These are phyloP conservation scores for Spinus olivaceus DNA, from an alignment of 2,797 vertebrate species.

Conservation along the genomic window DNA sequence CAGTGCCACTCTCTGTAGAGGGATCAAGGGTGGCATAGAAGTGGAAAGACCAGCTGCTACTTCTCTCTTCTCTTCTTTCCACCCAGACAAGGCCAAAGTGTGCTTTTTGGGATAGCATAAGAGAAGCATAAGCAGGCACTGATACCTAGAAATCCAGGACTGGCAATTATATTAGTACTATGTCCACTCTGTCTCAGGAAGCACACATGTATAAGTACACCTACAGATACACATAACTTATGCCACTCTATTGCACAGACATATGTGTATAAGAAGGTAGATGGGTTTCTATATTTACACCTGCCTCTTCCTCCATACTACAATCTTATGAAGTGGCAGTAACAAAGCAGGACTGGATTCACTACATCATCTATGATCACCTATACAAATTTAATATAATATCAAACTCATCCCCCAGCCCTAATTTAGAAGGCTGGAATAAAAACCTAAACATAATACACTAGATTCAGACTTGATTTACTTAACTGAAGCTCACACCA, in stretches of 20 bases:
- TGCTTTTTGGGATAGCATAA: not conserved
- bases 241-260: not conserved
- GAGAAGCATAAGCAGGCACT: not conserved
- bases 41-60: not conserved
- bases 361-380: not conserved
- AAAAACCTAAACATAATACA: not conserved
- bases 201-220: not conserved
- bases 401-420: not conserved
- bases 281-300: not conserved
- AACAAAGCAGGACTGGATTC: not conserved
- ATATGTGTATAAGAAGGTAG: not conserved
- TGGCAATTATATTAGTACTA: not conserved
- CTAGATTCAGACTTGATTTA: not conserved
- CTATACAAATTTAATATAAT: not conserved
- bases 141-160: not conserved
- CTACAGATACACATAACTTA: not conserved
- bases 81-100: not conserved
- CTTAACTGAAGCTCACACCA: not conserved
- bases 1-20: not conserved
- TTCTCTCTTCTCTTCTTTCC: not conserved
- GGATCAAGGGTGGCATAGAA: not conserved
- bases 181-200: not conserved
- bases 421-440: not conserved
- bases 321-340: not conserved
- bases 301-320: not conserved